phyloP scores from a whole-genome alignment of 2,797 vertebrate species.

The Rhodeus uyekii region DNA sequence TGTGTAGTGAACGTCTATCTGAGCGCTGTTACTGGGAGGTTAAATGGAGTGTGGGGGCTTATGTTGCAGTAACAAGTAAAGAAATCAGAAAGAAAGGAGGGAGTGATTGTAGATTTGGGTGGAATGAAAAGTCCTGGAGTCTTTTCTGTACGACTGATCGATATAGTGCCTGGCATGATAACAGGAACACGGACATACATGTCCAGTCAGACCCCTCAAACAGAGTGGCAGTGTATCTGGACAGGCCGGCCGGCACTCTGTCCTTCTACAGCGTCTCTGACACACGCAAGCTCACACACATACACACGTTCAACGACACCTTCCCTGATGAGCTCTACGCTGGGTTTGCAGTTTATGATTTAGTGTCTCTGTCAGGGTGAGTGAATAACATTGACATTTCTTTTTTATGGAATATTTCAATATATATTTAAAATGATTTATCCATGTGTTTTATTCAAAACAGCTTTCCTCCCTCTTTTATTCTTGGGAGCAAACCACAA shows the following conservation, averaged over 20 bases:
- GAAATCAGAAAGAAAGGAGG: neutral
- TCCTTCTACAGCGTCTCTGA: neutral
- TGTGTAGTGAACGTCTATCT: neutral
- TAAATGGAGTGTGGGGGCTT: slow-evolving; percentile 3
- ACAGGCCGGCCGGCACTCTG: neutral
- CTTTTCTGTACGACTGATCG: neutral
- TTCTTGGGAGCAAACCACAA: no score
- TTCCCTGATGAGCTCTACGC: neutral
- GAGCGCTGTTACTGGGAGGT: slow-evolving; percentile 25
- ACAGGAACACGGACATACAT: neutral
- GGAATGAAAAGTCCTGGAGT: slow-evolving; percentile 20
- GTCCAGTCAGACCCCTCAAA: accelerated
- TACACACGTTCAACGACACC: neutral
- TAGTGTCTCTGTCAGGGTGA: neutral
- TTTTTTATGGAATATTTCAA: no score
- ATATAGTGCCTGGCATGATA: slow-evolving; percentile 17
- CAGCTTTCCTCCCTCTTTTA: no score
- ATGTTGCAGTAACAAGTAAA: neutral
- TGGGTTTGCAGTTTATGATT: slow-evolving; percentile 19
- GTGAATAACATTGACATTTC: no score
- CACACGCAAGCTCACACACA: accelerated
- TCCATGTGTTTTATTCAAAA: no score
- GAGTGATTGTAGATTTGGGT: neutral
- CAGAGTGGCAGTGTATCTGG: slow-evolving; percentile 12
- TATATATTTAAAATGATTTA: no score